Evolutionary conservation across 1,140 invertebrate genomes (phyloP), one percentile per base, ranked within the genome.

Genomic region (Helicoverpa armigera): DNA sequence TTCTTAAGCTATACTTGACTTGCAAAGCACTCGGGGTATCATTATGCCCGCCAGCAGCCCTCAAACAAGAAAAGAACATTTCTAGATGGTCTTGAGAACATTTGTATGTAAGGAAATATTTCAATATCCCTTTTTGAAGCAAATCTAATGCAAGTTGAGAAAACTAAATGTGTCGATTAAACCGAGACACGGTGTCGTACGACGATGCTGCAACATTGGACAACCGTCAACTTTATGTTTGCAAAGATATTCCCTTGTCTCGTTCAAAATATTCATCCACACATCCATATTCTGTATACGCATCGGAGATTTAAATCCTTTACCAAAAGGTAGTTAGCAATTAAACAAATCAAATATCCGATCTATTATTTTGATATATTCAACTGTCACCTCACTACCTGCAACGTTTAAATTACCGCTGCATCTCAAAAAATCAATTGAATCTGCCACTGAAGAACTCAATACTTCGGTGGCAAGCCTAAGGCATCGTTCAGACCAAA

Each of bases 261-360:
- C 81, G n/a, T 16, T 31, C 5, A 88, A 80, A 18, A 76, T 50
- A 51, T 67, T 82, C 4, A 2, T 48, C 81, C 84, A 86, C 23
- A 85, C 23, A 58, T 83, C 53, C 56, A 63, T 70, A 82, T 89
- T 89, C 16, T 76, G 2, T 5, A 80, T 11, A 23, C 76, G 35
- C 53, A 89, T 7, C 50, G 89, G 86, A 11, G 83, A 80, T 51
- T 90, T 90, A 76, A 73, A 90, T 4, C 85, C 85, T 51, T 82
- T 87, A 12, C 81, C 84, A 82, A 78, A 85, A 18, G 82, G 83
- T 70, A 72, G 53, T 83, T 85, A 82, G 11, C 43, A 70, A 82
- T 91, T 91, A 0, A 89, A 48, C 18, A 88, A 11, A 79, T 91
- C 89, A 83, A 91, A 91, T 14, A 90, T 65, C 72, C 82, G 79